Conservation (phyloP, 2,797 vertebrate genomes). For the Alcedo atthis region DNA sequence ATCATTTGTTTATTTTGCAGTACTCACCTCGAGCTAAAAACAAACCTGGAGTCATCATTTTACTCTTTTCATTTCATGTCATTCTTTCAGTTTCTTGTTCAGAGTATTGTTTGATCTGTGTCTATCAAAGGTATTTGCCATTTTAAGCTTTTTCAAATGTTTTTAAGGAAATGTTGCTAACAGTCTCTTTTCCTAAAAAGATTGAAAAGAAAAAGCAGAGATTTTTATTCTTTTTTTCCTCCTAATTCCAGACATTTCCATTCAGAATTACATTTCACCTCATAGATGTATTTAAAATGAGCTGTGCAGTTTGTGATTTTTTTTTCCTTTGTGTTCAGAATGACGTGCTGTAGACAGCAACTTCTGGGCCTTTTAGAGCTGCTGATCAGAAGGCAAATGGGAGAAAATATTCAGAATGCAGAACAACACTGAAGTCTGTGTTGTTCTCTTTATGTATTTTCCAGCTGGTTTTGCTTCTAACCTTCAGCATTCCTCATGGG, state of each 20-base stretch:
- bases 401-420: background rate
- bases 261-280: background rate
- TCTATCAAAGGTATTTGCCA: background rate
- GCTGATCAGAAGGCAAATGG: background rate
- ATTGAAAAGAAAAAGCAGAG: background rate
- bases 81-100: background rate
- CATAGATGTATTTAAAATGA: background rate
- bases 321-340: background rate
- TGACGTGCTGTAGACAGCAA: background rate
- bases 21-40: background rate
- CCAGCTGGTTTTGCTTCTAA: constrained; percentile 60
- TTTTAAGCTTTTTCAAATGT: background rate
- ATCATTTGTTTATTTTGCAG: background rate
- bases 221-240: background rate
- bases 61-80: background rate
- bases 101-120: background rate
- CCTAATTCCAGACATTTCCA: background rate
- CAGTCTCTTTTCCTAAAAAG: background rate
- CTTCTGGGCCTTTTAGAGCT: constrained; percentile 1
- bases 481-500: constrained; percentile 31
- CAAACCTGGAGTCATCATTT: background rate
- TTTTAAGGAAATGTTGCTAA: background rate
- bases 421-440: background rate
- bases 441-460: constrained; percentile 36
- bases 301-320: background rate